Base-by-base conservation (phyloP, 2,797 vertebrate species). In the Chaetodon trifasciatus region DNA sequence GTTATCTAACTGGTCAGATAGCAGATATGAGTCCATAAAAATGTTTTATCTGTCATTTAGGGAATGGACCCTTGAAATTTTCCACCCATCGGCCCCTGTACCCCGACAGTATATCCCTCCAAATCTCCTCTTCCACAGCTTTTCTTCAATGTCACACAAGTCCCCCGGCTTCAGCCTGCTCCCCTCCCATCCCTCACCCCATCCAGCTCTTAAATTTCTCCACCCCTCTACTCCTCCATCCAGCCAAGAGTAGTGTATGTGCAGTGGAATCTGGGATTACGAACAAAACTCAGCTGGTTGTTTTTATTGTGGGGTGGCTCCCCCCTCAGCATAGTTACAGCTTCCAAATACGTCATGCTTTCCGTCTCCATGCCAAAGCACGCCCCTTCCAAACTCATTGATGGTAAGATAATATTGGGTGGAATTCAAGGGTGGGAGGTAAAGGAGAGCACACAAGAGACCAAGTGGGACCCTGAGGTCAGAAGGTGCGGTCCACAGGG, bases 271-370 rank as follows among this genome's bases (percentile, higher is more conserved):
- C 78, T 85, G 84, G 87, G 90, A 83, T 89, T 89, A 82, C 40
- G 82, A 87, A 88, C 87, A 86, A 76, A 89, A 85, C 81, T 91
- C 93, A 91, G 91, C 88, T 88, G 89, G 87, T 78, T 93, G 89
- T 91, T 94, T 94, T 92, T 87, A 90, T 86, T 81, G 83, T 87
- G 84, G 92, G 86, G 86, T 83, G 86, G 69, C 76, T 86, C 82
- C 85, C 90, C 79, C 83, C 77, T 84, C 70, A 28, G 81, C 86
- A 75, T 91, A 89, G 83, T 64, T 57, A 46, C 92, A 94, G 94
- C 93, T 95, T 94, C 88, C 89, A 92, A 84, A 86, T 81, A 90
- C 90, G 86, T 93, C 85, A 91, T 94, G 89, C 91, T 92, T 91
- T 89, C 56, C 76, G n/a, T 55, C 65, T 68, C n/a, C 12, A 0